These are phyloP conservation scores for Panagrolaimus sp. DNA, from an alignment of 1,140 invertebrate species.

Conservation along the genomic window DNA sequence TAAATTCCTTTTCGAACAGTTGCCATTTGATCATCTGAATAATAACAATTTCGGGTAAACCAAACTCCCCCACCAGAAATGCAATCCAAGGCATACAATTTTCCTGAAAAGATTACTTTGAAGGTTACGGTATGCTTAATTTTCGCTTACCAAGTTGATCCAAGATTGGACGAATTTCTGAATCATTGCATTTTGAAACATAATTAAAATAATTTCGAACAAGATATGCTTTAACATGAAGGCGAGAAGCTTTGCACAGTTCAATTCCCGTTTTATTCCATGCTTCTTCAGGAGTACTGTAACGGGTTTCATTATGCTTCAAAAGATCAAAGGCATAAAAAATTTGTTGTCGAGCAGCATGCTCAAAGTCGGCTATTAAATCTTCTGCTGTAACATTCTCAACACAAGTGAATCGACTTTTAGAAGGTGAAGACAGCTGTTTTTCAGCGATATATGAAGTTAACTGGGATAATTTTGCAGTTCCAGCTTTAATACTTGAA, in stretches of 20 bases:
- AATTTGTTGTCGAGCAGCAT: slow-evolving; percentile 28
- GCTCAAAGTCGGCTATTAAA: slow-evolving; percentile 19
- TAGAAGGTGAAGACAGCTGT: background rate
- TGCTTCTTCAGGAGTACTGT: slow-evolving; percentile 19
- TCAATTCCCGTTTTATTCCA: slow-evolving; percentile 28
- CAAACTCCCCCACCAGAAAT: slow-evolving; percentile 8
- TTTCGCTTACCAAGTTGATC: slow-evolving; percentile 28
- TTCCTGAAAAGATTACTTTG: slow-evolving; percentile 2
- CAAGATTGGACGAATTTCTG: slow-evolving; percentile 24
- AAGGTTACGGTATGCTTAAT: too few relatives aligned
- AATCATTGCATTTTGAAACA: slow-evolving; percentile 11
- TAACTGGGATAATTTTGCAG: background rate
- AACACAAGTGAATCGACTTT: background rate
- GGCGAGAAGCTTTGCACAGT: slow-evolving; percentile 25
- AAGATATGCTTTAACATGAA: slow-evolving; percentile 39
- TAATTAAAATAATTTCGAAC: slow-evolving; percentile 33
- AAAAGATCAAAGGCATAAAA: slow-evolving; percentile 7
- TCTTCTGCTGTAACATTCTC: background rate
- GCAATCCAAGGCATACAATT: slow-evolving; percentile 35
- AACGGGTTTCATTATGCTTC: slow-evolving; percentile 6
- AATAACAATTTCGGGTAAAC: background rate
- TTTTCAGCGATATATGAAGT: background rate
- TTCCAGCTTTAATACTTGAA: background rate
- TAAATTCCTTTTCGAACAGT: slow-evolving; percentile 64
- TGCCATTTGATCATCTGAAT: background rate